These are phyloP conservation scores for Herpailurus yagouaroundi DNA, from an alignment of 2,113 vertebrate genomes.

Conservation along the genomic window DNA sequence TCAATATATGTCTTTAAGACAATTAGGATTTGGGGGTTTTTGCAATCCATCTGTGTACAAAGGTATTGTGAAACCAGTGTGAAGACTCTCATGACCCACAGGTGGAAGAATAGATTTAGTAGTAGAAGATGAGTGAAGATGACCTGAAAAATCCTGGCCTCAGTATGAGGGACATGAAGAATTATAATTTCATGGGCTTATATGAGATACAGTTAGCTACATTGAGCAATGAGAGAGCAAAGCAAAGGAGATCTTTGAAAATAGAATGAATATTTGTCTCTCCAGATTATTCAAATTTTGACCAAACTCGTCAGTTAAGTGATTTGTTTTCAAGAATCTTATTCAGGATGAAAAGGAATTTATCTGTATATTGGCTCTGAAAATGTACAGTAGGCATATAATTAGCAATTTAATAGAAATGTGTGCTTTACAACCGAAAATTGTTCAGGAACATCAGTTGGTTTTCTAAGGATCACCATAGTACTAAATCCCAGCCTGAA, in stretches of 20 bases:
- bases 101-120: background rate
- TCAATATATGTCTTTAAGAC: background rate
- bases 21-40: background rate
- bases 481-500: conserved; percentile 23
- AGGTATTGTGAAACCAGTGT: background rate
- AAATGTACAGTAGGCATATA: conserved; percentile 10
- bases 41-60: background rate
- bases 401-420: conserved; percentile 28
- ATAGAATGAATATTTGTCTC: background rate
- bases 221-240: background rate
- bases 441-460: background rate
- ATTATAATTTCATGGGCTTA: background rate
- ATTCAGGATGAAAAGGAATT: background rate
- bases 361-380: background rate
- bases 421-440: background rate
- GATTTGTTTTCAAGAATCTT: background rate
- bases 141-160: background rate
- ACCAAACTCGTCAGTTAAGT: background rate
- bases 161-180: background rate
- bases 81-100: background rate
- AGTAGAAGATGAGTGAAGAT: background rate
- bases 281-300: background rate
- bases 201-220: background rate
- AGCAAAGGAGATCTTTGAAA: background rate
- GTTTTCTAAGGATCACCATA: background rate